phyloP scores from a whole-genome alignment of 2,113 vertebrate species.

The Cryptomyrus ogoouensis region DNA sequence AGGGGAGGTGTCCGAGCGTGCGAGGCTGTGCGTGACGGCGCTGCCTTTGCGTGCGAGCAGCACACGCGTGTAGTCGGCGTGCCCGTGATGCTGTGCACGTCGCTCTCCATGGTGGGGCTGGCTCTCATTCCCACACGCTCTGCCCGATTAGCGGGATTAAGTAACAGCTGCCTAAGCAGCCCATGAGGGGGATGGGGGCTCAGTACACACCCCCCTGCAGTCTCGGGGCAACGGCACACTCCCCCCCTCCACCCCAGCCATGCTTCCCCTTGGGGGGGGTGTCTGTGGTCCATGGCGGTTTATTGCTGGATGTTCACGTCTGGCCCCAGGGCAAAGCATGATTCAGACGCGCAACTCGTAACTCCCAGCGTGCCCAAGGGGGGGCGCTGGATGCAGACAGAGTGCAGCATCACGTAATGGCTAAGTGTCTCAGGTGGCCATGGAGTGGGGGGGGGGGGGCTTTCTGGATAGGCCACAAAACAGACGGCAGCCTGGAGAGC shows the following conservation, averaged over 20 bases:
- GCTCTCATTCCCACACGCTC: slow-evolving; percentile 31
- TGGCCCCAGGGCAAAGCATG: not conserved
- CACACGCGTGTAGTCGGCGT: not conserved
- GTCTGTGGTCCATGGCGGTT: not conserved
- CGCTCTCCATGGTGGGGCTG: not conserved
- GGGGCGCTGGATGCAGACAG: too few species aligned
- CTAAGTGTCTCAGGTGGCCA: too few species aligned
- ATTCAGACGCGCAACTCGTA: not conserved
- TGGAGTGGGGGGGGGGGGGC: slow-evolving; percentile 23
- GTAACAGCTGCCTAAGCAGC: slow-evolving; percentile 72
- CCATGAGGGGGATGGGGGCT: slow-evolving; percentile 44
- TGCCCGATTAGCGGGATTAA: slow-evolving; percentile 72
- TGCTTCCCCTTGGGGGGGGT: not conserved
- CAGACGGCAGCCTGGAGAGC: slow-evolving; percentile 11
- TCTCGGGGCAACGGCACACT: slow-evolving; percentile 53
- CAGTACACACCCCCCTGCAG: slow-evolving; percentile 23
- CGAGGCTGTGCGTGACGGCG: not conserved
- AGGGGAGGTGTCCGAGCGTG: not conserved
- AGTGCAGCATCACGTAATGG: too few species aligned
- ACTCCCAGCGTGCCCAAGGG: not conserved
- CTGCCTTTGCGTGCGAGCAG: not conserved
- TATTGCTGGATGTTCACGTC: not conserved
- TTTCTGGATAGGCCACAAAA: slow-evolving; percentile 16
- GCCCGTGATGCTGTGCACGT: not conserved
- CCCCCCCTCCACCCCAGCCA: slow-evolving; percentile 41